These are phyloP conservation scores for Oreochromis tanganicae DNA, from an alignment of 2,113 vertebrate species.

Conservation along the genomic window DNA sequence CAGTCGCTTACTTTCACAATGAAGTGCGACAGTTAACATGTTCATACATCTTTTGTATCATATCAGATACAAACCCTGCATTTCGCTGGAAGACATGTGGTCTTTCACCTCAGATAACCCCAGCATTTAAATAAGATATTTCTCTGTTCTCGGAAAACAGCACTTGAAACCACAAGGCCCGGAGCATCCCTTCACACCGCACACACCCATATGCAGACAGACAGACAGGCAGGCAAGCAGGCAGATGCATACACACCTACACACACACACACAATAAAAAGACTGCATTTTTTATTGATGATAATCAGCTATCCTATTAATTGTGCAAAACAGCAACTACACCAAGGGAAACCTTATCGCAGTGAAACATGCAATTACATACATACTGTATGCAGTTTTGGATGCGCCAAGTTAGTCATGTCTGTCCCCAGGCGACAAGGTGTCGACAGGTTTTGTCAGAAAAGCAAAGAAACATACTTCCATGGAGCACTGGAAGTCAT, in stretches of 20 bases:
- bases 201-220: not conserved
- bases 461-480: not conserved
- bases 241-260: not conserved
- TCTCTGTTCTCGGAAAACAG: conserved; percentile 33
- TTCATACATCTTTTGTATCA: not conserved
- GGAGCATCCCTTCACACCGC: not conserved
- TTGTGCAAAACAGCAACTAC: conserved; percentile 8
- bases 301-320: conserved; percentile 26
- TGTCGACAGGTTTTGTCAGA: not conserved
- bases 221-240: not conserved
- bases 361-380: not conserved
- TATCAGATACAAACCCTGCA: not conserved
- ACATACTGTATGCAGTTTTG: not conserved
- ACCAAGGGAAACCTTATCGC: not conserved
- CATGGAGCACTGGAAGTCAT: not conserved
- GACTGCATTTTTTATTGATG: conserved; percentile 39
- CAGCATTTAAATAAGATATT: conserved; percentile 21
- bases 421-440: not conserved
- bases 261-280: conserved; percentile 9
- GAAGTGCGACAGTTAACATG: not conserved
- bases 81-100: conserved; percentile 12
- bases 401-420: not conserved
- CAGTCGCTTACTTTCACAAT: not conserved
- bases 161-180: conserved; percentile 43
- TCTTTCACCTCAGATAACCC: conserved; percentile 54